A percentile compares a stretch with the other conserved stretches of the same genome.
phyloP scores from a whole-genome alignment of 1,140 invertebrate species.

The Papilio polytes region DNA sequence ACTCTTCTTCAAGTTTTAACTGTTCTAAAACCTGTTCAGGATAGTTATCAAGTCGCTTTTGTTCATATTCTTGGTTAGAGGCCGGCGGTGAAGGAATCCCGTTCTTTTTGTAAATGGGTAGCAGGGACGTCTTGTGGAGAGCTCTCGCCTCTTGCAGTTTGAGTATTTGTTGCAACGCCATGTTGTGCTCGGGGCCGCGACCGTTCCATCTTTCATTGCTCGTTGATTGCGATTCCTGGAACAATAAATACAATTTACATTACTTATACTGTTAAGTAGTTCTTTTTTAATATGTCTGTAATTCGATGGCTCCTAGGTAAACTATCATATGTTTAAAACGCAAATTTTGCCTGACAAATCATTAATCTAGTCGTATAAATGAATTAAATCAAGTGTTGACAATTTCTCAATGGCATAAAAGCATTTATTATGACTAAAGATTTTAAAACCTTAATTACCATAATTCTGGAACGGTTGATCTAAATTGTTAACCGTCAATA shows the following conservation, averaged over 20 bases:
- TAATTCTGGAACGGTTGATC: not conserved
- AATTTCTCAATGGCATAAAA: not conserved
- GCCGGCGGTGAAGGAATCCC: slow-evolving; percentile 68
- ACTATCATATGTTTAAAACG: too few species aligned
- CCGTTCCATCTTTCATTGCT: slow-evolving; percentile 77
- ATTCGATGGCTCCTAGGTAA: too few species aligned
- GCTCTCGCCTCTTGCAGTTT: slow-evolving; percentile 80
- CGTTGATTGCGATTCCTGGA: slow-evolving; percentile 78
- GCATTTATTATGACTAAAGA: not conserved
- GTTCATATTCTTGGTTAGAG: slow-evolving; percentile 62
- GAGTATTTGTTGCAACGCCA: slow-evolving; percentile 77
- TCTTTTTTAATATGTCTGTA: too few species aligned
- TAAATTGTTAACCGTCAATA: not conserved
- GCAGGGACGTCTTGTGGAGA: slow-evolving; percentile 76
- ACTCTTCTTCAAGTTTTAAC: slow-evolving; percentile 76
- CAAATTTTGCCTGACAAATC: too few species aligned
- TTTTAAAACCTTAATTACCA: not conserved
- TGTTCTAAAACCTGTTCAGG: slow-evolving; percentile 72
- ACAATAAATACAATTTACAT: slow-evolving; percentile 57
- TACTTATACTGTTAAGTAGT: not conserved
- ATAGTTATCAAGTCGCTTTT: slow-evolving; percentile 56
- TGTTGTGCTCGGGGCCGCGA: slow-evolving; percentile 74
- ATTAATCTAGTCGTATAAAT: too few species aligned
- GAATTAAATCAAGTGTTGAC: too few species aligned
- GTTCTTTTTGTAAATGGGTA: slow-evolving; percentile 80